Base-by-base conservation (phyloP, 2,888 invertebrate genomes). In the Oxytorus armatus region DNA sequence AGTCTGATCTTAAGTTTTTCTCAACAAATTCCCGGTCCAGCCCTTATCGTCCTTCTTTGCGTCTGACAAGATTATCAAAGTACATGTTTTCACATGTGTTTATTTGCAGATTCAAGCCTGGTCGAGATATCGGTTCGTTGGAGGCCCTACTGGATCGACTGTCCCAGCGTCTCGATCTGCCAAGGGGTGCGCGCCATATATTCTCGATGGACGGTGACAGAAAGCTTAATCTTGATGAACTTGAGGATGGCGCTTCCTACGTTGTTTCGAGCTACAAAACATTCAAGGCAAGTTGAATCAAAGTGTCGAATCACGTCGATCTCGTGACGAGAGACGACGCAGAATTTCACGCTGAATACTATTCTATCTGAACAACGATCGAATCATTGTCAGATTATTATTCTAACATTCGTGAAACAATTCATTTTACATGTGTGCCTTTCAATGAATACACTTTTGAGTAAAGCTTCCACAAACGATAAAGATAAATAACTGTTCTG, bases 201-300 rank as follows among this genome's bases (percentile, higher is more conserved):
- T 98, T 98, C 92, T 96, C 97, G 5, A 96, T 97, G 95, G 97
- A 98, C 83, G 98, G 98, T 0, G 96, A 96, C 86, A 94, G 97
- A 74, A 96, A 98, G 89, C 95, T 96, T 90, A 94, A 95, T 90
- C 93, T 97, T 86, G 98, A 96, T 88, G 97, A 98, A 89, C 92
- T 98, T 81, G 96, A 97, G 89, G 97, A 98, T 89, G 97, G 97
- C n/a, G 96, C 96, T 16, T 96, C 96, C 7, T 98, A 98, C 92
- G 97, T 98, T 83, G 98, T 98, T 42, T 98, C 98, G 7, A 97
- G 97, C 3, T 97, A 96, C 90, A 97, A 97, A 92, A 96, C 96
- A 10, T 98, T 98, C 92, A 97, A 97, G 96, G 97, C 97, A 92
- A 94, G 94, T 90, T 70, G 8, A 42, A 23, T 53, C 11, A 1